Conservation (phyloP, 2,113 vertebrate genomes). For the Macquaria australasica region DNA sequence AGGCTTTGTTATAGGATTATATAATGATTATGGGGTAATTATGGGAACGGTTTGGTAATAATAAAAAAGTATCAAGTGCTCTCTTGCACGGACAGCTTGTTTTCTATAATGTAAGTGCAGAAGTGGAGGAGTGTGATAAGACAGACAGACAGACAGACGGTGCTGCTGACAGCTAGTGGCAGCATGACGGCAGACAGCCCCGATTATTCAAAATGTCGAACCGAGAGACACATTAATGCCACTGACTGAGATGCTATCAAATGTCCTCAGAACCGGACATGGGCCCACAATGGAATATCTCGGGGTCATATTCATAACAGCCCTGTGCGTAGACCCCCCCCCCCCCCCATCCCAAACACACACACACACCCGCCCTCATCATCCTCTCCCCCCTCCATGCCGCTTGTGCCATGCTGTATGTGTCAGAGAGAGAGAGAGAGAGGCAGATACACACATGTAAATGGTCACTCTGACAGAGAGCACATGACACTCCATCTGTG, state of each 20-base stretch:
- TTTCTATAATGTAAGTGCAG: constrained; percentile 88
- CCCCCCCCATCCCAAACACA: neutral
- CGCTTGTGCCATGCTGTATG: constrained; percentile 67
- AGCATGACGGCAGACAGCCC: constrained; percentile 89
- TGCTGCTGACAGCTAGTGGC: constrained; percentile 89
- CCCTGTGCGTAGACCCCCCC: constrained; percentile 34
- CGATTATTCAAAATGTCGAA: constrained; percentile 94
- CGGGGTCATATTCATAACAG: constrained; percentile 68
- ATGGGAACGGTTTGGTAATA: constrained; percentile 93
- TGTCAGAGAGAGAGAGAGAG: constrained; percentile 59
- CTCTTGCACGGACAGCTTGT: constrained; percentile 88
- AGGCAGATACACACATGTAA: constrained; percentile 42
- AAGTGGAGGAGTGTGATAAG: constrained; percentile 87
- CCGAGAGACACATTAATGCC: constrained; percentile 89
- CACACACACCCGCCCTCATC: constrained; percentile 3
- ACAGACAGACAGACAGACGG: constrained; percentile 80
- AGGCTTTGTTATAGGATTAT: constrained; percentile 99
- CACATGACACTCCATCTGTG: constrained; percentile 70
- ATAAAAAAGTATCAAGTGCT: constrained; percentile 94
- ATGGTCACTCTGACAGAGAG: constrained; percentile 66
- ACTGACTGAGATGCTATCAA: constrained; percentile 90
- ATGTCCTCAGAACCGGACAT: constrained; percentile 83
- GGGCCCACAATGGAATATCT: constrained; percentile 71
- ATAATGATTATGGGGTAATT: constrained; percentile 99
- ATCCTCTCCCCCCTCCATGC: constrained; percentile 31